Conservation (phyloP, 2,797 vertebrate genomes). For the Etheostoma perlongum region DNA sequence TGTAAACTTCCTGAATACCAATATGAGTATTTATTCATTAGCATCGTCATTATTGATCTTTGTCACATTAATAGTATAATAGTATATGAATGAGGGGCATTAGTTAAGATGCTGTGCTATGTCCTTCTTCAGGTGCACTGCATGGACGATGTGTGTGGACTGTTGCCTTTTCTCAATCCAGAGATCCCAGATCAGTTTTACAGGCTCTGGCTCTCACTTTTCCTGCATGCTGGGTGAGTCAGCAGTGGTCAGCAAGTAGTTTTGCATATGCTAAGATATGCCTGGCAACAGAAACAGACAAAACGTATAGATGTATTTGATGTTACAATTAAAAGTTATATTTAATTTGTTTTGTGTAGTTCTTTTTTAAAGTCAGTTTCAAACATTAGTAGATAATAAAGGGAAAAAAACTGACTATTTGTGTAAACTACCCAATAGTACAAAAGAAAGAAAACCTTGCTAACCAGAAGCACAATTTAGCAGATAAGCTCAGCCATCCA, state of each 20-base stretch:
- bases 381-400: background rate
- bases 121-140: constrained; percentile 91
- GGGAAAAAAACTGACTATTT: background rate
- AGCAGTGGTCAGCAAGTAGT: constrained; percentile 4
- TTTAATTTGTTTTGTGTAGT: background rate
- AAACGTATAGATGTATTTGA: background rate
- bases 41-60: background rate
- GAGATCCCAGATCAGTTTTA: constrained; percentile 99
- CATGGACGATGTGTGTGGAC: constrained; percentile 97
- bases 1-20: background rate
- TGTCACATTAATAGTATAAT: background rate
- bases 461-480: background rate
- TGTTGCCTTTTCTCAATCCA: constrained; percentile 97
- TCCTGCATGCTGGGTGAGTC: constrained; percentile 96
- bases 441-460: background rate
- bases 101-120: background rate
- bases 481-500: background rate
- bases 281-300: background rate
- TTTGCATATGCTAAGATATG: background rate
- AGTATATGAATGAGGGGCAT: background rate
- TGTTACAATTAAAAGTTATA: background rate
- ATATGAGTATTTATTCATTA: background rate
- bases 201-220: constrained; percentile 97
- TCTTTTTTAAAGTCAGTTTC: background rate
- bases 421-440: too few species aligned